Evolutionary conservation across 2,797 vertebrate genomes (phyloP).

Genomic region (Hylomyscus alleni): DNA sequence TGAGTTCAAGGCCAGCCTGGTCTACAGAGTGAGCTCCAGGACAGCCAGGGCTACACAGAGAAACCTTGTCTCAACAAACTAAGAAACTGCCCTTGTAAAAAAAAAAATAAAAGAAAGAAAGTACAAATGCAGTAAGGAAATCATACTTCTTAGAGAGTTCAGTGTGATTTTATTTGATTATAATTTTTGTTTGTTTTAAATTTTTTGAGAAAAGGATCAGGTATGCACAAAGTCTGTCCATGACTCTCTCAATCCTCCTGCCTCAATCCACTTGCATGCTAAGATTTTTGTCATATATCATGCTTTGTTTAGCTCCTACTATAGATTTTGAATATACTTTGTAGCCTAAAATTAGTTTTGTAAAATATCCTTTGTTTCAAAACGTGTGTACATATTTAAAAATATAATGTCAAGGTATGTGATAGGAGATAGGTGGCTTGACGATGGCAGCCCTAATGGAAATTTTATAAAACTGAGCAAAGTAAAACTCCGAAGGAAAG

Average conservation of each 20-base stretch:
- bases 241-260: background rate
- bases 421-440: background rate
- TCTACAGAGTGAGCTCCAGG: too few species aligned
- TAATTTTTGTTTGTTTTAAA: background rate
- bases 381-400: background rate
- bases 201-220: background rate
- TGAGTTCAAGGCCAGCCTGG: too few species aligned
- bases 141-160: background rate
- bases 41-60: too few species aligned
- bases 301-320: background rate
- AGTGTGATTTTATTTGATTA: background rate
- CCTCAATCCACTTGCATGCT: background rate
- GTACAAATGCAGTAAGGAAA: background rate
- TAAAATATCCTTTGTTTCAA: background rate
- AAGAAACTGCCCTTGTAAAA: too few species aligned
- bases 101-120: too few species aligned
- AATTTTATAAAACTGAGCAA: background rate
- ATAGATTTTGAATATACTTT: background rate
- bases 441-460: background rate
- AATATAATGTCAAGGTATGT: background rate
- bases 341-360: background rate
- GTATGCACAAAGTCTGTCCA: background rate
- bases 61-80: too few species aligned
- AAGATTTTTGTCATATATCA: background rate
- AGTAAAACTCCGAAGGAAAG: background rate